Evolutionary conservation across 1,140 invertebrate species (phyloP).

Genomic region (Penaeus indicus): DNA sequence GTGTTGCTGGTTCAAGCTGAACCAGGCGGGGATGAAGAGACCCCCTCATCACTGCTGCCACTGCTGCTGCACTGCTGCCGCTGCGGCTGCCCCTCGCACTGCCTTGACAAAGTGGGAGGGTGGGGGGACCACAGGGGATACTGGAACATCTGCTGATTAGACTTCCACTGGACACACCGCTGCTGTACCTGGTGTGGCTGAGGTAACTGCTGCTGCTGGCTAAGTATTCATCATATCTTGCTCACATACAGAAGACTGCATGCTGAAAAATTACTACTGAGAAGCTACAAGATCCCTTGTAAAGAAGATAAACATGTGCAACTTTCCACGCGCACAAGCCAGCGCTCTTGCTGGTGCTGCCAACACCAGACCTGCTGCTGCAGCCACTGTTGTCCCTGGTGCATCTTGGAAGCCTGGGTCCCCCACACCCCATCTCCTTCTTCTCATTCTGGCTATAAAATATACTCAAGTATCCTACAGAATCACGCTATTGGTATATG

Average conservation of each 20-base stretch:
- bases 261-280: conserved; percentile 63
- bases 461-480: conserved; percentile 62
- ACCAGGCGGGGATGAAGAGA: background rate
- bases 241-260: conserved; percentile 58
- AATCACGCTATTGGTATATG: conserved; percentile 54
- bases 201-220: conserved; percentile 33
- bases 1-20: conserved; percentile 2
- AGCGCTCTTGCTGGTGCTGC: conserved; percentile 56
- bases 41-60: conserved; percentile 36
- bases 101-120: conserved; percentile 38
- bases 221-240: conserved; percentile 43
- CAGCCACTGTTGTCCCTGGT: conserved; percentile 41
- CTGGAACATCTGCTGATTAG: conserved; percentile 20
- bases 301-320: conserved; percentile 54
- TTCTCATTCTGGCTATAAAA: conserved; percentile 58
- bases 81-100: conserved; percentile 33
- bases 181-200: conserved; percentile 39
- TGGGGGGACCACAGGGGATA: conserved; percentile 39
- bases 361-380: conserved; percentile 45
- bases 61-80: conserved; percentile 42
- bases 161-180: conserved; percentile 46
- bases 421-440: conserved; percentile 60
- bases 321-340: conserved; percentile 39
- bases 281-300: conserved; percentile 63
- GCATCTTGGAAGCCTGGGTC: conserved; percentile 49